Evolutionary conservation across 2,797 vertebrate genomes (phyloP), one percentile per base, ranked within the genome.

Genomic region (Spinus pinus): DNA sequence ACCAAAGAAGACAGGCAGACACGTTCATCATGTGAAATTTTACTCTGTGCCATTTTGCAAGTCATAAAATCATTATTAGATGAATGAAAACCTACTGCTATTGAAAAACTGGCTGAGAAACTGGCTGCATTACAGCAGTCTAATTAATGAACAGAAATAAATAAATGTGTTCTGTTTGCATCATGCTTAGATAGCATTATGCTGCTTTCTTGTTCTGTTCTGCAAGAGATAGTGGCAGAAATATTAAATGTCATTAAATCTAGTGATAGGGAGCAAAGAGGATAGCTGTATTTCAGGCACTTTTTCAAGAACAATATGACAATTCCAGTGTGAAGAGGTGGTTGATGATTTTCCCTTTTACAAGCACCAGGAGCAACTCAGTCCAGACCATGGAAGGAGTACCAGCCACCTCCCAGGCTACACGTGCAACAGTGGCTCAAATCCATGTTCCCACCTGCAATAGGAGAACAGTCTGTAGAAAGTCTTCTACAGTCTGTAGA

Each of bases 101-200:
- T 81, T 89, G 49, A 91, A 80, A 85, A 94, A 67, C 51, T 71
- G 72, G 49, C 87, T 65, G 65, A 89, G 84, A 92, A 95, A 67
- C 81, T 95, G 91, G 71, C 81, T 82, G 71, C 78, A 74, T 92
- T 94, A 92, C 91, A 92, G 30, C 24, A 80, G 64, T 78, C 81
- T 94, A 95, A 95, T 96, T 95, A 94, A 96, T 93, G 87, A 94
- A 85, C 56, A 89, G 81, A 74, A 78, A 91, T 94, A 94, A 96
- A 96, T 93, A 92, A 96, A 91, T 46, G n/a, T 85, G 46, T 67
- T 90, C 64, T 83, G 44, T 47, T 94, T 20, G 0, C 69, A 50
- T 81, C 56, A 71, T 24, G 65, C 64, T 94, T 91, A 82, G 51
- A 89, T 70, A 92, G 79, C 39, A 71, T 87, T 92, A 82, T 70